Evolutionary conservation across 1,140 invertebrate species (phyloP), one percentile per base, ranked within the genome.

Genomic region (Harpegnathos saltator): DNA sequence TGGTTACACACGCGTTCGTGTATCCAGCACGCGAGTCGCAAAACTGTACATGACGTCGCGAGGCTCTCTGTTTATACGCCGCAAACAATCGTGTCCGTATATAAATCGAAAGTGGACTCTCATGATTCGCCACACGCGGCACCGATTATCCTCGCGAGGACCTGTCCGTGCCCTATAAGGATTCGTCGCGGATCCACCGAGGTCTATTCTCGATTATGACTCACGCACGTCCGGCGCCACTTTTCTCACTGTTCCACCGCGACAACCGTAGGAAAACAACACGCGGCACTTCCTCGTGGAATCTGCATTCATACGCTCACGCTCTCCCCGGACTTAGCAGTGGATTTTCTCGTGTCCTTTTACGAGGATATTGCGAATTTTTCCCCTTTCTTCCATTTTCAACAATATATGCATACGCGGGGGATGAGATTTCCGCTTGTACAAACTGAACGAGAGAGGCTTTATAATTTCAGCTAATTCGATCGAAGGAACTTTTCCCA

Each of bases 21-120:
- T 7, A 24, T 24, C 52, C 15, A 2, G 24, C 29, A 33, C 11
- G n/a, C 7, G 50, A 24, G 50, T 26, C 15, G 24, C 26, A 15
- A 44, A 12, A 44, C 33, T 17, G n/a, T 38, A 65, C 7, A 52
- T 50, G n/a, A 63, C 22, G 38, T 50, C 61, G 62, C 26, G 29
- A 77, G 44, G 65, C 15, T 78, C 63, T 4, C 63, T 4, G 63
- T 69, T 69, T 69, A 54, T 58, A 24, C 33, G 17, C 3, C 44
- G 54, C 62, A 24, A 71, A 80, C 59, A 44, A 78, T 24, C 50
- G 2, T 17, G 61, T 38, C 52, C 61, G 24, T 66, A 66, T 50
- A 65, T 90, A 92, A 93, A 92, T 90, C 89, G 91, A 93, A 92
- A 92, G 92, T 91, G 84, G 88, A 91, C 90, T 92, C 89, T 89